A percentile compares a stretch with the other conserved stretches of the same genome.
Evolutionary conservation across 2,888 invertebrate genomes (phyloP).

Genomic region (Pegoplata infirma): DNA sequence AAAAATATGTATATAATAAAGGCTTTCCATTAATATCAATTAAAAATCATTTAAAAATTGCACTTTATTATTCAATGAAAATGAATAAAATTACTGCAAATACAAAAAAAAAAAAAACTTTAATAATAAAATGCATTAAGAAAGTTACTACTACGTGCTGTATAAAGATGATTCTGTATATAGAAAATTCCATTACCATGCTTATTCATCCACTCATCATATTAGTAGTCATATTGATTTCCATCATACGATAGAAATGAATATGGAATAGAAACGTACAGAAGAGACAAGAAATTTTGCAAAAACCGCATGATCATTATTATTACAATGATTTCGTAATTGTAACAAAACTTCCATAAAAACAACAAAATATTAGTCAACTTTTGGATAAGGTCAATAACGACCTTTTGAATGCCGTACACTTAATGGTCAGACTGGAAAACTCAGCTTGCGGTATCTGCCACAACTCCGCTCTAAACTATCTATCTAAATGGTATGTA

Average conservation of each 20-base stretch:
- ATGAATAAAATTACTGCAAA: too few relatives aligned
- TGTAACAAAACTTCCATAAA: not conserved
- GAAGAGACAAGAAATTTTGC: not conserved
- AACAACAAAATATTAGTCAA: too few relatives aligned
- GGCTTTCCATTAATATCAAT: conserved; percentile 61
- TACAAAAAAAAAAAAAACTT: conserved; percentile 12
- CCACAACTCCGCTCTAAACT: too few relatives aligned
- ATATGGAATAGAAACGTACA: conserved; percentile 14
- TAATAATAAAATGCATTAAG: conserved; percentile 36
- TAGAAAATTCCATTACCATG: conserved; percentile 41
- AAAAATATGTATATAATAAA: conserved; percentile 29
- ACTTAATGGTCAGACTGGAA: too few relatives aligned
- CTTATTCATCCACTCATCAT: conserved; percentile 34
- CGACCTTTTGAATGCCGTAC: too few relatives aligned
- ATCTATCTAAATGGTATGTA: too few relatives aligned
- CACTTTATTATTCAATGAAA: conserved; percentile 22
- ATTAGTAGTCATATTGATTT: conserved; percentile 29
- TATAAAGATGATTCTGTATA: conserved; percentile 28
- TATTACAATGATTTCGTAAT: conserved; percentile 27
- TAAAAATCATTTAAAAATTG: conserved; percentile 56
- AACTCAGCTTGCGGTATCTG: too few relatives aligned
- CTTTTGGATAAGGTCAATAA: too few relatives aligned
- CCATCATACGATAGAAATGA: conserved; percentile 18
- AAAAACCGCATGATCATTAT: conserved; percentile 30
- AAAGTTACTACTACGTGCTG: conserved; percentile 6